Base-by-base conservation (phyloP, 2,888 invertebrate genomes). In the Aphidius colemani region DNA sequence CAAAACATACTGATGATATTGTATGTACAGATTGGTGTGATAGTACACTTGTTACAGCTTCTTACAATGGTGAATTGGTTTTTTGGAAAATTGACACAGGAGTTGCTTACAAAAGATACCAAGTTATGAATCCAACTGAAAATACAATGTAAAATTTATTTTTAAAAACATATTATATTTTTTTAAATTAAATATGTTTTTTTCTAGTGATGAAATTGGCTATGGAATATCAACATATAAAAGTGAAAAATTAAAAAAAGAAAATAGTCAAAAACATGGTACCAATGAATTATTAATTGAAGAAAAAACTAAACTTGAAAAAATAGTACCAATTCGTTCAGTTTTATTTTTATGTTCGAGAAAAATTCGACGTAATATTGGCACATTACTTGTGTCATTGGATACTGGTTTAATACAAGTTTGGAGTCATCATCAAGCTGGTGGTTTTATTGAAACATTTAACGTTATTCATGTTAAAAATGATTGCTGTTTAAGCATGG, bases 71-170 rank as follows among this genome's bases (percentile, higher is more conserved):
- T 0, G 92, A 93, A 80, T 84, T 95, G 56, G 84, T 94, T 39
- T 85, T 95, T 69, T 94, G 94, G 94, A 88, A 89, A 70, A 83
- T 93, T 62, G 92, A 93, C 82, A 93, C 93, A 0, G 92, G 92
- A 0, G 90, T 92, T 77, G 88, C 91, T 0, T 91, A 89, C 78
- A 72, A 76, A 65, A 72, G 70, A 61, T 77, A 75, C 57, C 72
- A 74, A 66, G 83, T 84, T 1, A 74, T 77, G 63, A 74, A 82
- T 65, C 83, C 85, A n/a, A 76, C 66, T 8, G 67, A 74, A 45
- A 84, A 83, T 77, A 62, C 13, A 7, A 44, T 18, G 41, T 48
- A 11, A 6, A 7, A 46, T 18, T 18, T 18, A 18, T 18, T 18
- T 18, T 18, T 18, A 18, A 18, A 18, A 18, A 18, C 2, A 39